Conservation (phyloP, 2,888 invertebrate species). For the Pseudococcus longispinus region DNA sequence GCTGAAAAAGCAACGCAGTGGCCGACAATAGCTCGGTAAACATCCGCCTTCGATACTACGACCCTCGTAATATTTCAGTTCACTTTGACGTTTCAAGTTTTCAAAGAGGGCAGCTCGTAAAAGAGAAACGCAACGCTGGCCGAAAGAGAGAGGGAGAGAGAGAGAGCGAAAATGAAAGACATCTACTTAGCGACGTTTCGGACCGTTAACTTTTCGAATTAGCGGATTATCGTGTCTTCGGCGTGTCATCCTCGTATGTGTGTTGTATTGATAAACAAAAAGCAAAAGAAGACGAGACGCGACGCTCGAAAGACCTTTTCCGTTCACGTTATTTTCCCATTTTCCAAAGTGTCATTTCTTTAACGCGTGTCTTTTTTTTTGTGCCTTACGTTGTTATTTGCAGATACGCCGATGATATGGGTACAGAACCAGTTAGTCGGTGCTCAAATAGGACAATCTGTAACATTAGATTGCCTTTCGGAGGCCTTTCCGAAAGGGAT, state of each 20-base stretch:
- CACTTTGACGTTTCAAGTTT: constrained; percentile 22
- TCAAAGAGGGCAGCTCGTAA: not conserved
- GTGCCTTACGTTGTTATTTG: constrained; percentile 58
- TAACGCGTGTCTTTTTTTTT: constrained; percentile 10
- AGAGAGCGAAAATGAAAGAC: not conserved
- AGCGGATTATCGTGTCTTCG: constrained; percentile 31
- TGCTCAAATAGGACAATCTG: constrained; percentile 65
- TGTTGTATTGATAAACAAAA: constrained; percentile 8
- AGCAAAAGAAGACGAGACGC: not conserved
- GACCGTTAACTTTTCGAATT: constrained; percentile 28
- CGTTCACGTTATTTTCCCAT: not conserved
- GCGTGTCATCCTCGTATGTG: not conserved
- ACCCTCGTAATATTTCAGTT: constrained; percentile 32
- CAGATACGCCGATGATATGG: constrained; percentile 69
- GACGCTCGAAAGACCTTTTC: not conserved
- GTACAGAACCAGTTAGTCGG: constrained; percentile 68
- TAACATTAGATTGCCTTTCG: constrained; percentile 67
- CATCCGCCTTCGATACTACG: not conserved
- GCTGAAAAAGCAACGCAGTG: not conserved
- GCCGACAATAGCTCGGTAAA: constrained; percentile 5
- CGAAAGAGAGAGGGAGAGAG: not conserved
- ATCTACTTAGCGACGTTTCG: constrained; percentile 31
- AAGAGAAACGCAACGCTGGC: not conserved
- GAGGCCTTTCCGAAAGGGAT: constrained; percentile 69
- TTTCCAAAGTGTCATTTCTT: not conserved